Conservation (phyloP, 1,140 invertebrate species). For the Ylistrum balloti region DNA sequence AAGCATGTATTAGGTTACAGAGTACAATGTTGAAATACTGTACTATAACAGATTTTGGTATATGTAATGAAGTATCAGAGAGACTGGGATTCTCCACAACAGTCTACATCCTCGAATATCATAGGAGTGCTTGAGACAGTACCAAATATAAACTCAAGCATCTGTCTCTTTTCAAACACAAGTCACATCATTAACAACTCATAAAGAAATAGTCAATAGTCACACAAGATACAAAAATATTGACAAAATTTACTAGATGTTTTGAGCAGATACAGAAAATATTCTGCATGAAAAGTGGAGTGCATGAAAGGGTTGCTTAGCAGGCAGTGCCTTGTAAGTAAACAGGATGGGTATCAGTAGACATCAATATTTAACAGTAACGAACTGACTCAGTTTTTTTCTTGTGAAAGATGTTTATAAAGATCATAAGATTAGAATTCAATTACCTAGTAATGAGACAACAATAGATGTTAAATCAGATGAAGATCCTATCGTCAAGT, state of each 20-base stretch:
- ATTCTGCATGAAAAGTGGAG: background rate
- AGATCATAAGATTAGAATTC: constrained; percentile 39
- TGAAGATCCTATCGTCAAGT: background rate
- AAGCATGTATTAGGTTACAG: background rate
- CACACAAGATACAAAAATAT: background rate
- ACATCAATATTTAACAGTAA: background rate
- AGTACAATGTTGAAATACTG: no score
- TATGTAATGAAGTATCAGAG: no score
- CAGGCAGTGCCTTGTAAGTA: background rate
- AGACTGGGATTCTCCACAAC: background rate
- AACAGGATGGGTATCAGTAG: background rate
- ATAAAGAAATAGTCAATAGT: background rate
- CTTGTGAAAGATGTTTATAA: background rate
- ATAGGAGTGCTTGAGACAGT: background rate
- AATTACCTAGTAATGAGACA: background rate
- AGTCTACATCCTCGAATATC: background rate
- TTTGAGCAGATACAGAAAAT: background rate
- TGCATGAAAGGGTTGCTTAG: background rate
- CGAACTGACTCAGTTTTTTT: constrained; percentile 1
- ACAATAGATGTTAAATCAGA: constrained; percentile 17
- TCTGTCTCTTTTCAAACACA: background rate
- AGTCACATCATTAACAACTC: background rate
- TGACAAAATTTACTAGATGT: background rate
- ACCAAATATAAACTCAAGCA: background rate
- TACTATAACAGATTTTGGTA: no score